Evolutionary conservation across 2,888 invertebrate genomes (phyloP).

Genomic region (Tetanocera ferruginea): DNA sequence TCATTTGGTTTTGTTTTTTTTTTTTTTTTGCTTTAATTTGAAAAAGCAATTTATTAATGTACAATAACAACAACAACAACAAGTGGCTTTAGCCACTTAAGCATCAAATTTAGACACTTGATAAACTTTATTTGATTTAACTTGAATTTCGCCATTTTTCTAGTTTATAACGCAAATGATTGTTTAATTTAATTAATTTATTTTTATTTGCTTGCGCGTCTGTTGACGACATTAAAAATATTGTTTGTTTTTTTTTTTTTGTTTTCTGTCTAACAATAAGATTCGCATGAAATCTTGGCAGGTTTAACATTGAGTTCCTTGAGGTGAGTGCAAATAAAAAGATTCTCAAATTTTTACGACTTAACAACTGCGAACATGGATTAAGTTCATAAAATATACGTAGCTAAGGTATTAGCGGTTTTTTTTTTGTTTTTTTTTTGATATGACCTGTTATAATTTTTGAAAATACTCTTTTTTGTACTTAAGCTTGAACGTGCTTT

Average conservation of each 20-base stretch:
- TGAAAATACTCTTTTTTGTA: too few species aligned
- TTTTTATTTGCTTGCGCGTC: conserved; percentile 19
- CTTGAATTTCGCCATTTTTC: conserved; percentile 24
- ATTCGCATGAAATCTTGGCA: not conserved
- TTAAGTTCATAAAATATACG: too few species aligned
- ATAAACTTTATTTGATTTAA: not conserved
- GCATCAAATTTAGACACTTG: not conserved
- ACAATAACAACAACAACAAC: not conserved
- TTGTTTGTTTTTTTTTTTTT: not conserved
- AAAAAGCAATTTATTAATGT: conserved; percentile 5
- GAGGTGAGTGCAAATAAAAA: too few species aligned
- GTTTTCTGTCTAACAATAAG: too few species aligned
- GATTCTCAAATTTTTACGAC: too few species aligned
- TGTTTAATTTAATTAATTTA: conserved; percentile 18
- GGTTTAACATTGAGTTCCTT: too few species aligned
- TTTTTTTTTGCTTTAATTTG: not conserved
- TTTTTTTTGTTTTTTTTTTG: too few species aligned
- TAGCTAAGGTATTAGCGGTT: too few species aligned
- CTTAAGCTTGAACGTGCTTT: too few species aligned
- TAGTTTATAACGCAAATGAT: conserved; percentile 2
- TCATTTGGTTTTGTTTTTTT: not conserved
- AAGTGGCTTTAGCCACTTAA: too few species aligned
- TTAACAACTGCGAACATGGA: too few species aligned
- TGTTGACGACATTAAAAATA: conserved; percentile 5
- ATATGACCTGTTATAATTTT: too few species aligned